Conservation (phyloP, 2,797 vertebrate genomes). For the Neomorphus geoffroyi region DNA sequence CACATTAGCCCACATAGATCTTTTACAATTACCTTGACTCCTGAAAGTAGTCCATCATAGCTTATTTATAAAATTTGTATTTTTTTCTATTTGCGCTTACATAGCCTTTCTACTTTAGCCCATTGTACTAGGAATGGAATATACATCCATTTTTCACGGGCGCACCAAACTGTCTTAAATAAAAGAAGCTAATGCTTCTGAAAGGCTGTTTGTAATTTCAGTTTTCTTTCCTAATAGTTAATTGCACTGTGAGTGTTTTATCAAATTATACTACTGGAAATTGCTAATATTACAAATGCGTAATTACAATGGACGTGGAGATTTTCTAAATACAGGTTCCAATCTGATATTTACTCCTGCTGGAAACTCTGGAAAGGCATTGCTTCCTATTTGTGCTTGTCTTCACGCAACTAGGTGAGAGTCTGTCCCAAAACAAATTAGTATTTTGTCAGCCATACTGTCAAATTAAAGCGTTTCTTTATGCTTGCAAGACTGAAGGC, state of each 20-base stretch:
- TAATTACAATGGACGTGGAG: background rate
- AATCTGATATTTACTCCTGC: slow-evolving; percentile 8
- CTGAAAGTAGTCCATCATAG: slow-evolving; percentile 6
- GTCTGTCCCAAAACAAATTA: slow-evolving; percentile 66
- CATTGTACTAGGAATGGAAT: background rate
- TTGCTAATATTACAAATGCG: background rate
- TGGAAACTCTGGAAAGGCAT: slow-evolving; percentile 19
- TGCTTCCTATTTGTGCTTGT: background rate
- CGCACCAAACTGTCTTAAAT: background rate
- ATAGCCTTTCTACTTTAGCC: background rate
- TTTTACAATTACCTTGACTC: slow-evolving; percentile 46
- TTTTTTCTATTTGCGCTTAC: slow-evolving; percentile 12
- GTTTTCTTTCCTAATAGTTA: slow-evolving; percentile 7
- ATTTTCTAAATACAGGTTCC: slow-evolving; percentile 5
- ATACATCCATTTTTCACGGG: background rate
- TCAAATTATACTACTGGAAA: slow-evolving; percentile 9
- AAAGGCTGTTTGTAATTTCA: background rate
- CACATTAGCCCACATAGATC: slow-evolving; percentile 35
- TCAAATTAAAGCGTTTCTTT: slow-evolving; percentile 71
- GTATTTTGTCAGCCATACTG: slow-evolving; percentile 61
- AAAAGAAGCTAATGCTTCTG: background rate
- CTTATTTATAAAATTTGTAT: slow-evolving; percentile 20
- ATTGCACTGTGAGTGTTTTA: background rate
- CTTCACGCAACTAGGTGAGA: slow-evolving; percentile 34
- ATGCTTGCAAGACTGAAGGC: slow-evolving; percentile 62